These are phyloP conservation scores for Otis tarda DNA, from an alignment of 2,113 vertebrate genomes.

Conservation along the genomic window DNA sequence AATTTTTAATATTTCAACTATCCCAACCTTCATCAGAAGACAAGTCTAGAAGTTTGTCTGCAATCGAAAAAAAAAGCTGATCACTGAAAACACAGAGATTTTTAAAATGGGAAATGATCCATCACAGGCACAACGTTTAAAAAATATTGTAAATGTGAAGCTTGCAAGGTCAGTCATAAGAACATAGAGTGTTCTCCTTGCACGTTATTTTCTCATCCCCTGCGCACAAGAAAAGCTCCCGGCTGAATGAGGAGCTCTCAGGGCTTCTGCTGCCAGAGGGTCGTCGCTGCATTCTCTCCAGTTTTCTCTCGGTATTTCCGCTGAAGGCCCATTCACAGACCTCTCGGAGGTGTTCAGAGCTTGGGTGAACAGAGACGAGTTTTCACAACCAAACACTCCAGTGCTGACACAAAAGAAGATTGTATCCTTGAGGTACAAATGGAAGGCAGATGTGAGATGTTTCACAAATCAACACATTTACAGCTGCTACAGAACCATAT, in stretches of 20 bases:
- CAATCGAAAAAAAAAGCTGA: not conserved
- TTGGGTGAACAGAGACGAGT: not conserved
- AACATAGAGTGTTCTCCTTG: not conserved
- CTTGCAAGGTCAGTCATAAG: not conserved
- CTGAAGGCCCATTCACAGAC: not conserved
- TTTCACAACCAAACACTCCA: not conserved
- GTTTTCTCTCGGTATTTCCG: not conserved
- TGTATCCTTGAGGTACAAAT: not conserved
- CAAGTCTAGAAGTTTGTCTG: not conserved
- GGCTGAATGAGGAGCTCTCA: not conserved
- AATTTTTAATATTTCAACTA: not conserved
- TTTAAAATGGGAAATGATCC: not conserved
- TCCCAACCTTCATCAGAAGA: not conserved
- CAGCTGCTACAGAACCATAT: not conserved
- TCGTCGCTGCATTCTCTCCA: not conserved
- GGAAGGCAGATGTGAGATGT: not conserved
- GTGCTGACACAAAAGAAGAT: not conserved
- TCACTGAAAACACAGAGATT: not conserved
- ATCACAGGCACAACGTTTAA: not conserved
- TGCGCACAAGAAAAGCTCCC: rapidly evolving
- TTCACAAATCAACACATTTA: not conserved
- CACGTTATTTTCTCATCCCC: not conserved
- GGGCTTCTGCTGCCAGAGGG: not conserved
- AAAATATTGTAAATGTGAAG: not conserved
- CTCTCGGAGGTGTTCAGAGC: not conserved